Evolutionary conservation across 2,797 vertebrate genomes (phyloP).

Genomic region (Gallinago nigripennis): DNA sequence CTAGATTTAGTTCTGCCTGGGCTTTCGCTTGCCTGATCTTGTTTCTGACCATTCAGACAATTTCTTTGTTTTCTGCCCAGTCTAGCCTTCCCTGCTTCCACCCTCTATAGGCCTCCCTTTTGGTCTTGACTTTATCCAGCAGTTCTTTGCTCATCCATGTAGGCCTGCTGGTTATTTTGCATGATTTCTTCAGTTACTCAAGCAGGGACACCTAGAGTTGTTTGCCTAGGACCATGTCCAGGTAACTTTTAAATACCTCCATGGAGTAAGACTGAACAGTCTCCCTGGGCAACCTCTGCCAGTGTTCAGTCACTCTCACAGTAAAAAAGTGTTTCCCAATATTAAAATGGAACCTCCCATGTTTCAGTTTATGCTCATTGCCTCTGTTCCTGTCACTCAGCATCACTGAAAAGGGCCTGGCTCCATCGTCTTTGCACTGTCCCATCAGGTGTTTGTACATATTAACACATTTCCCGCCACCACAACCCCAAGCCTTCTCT

Average conservation of each 20-base stretch:
- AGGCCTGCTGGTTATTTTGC: no score
- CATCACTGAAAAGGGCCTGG: neutral
- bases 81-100: no score
- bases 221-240: neutral
- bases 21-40: no score
- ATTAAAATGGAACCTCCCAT: neutral
- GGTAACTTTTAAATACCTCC: neutral
- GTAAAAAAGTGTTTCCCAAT: neutral
- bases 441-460: neutral
- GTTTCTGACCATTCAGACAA: no score
- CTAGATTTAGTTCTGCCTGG: no score
- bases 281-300: neutral
- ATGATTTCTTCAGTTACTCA: no score
- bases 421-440: neutral
- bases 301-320: neutral
- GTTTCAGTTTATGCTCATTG: neutral
- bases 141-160: no score
- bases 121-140: no score
- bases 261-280: neutral
- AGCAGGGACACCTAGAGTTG: rapidly evolving
- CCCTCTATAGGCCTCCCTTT: no score
- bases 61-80: no score
- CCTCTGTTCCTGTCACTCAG: neutral
- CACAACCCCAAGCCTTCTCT: neutral
- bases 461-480: neutral